Evolutionary conservation across 2,888 invertebrate genomes (phyloP), one percentile per base, ranked within the genome.

Genomic region (Aporophyla lueneburgensis): DNA sequence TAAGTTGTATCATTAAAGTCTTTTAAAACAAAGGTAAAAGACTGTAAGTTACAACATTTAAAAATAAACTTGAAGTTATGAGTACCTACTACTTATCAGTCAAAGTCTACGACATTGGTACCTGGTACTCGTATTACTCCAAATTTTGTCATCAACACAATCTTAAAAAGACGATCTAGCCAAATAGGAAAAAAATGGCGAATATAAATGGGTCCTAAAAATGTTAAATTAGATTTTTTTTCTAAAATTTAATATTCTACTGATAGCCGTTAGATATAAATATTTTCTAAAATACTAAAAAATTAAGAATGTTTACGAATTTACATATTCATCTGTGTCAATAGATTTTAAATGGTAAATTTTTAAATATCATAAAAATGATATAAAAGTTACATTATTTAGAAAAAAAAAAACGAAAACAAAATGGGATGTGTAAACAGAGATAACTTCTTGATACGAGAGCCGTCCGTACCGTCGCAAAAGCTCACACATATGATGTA

Each of bases 381-480:
- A 7, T 21, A 74, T 54, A 54, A 49, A 49, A 14, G 2, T 16
- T 46, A n/a, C 54, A 12, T 9, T 24, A 49, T 59, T 58, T 14
- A 24, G n/a, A n/a, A 61, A 56, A 65, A 43, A 58, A 16, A 6
- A 5, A 27, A 12, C 16, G 53, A 53, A 61, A 27, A n/a, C n/a
- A 62, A 40, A 61, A 58, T 61, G 46, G 19, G 46, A 21, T 46
- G 14, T 58, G 53, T 78, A 33, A 78, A 73, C 27, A 58, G 10
- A 49, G n/a, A 53, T 10, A 56, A 21, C 19, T 59, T 54, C 9
- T 62, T 63, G 63, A 54, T n/a, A 67, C 72, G 53, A 33, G 46
- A 53, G 24, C 54, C 51, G 56, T 6, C 12, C 82, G 58, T 24
- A 81, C 83, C 83, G 83, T 71, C 83, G 84, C 83, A 66, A 80